Base-by-base conservation (phyloP, 2,113 vertebrate genomes). In the Natator depressus region DNA sequence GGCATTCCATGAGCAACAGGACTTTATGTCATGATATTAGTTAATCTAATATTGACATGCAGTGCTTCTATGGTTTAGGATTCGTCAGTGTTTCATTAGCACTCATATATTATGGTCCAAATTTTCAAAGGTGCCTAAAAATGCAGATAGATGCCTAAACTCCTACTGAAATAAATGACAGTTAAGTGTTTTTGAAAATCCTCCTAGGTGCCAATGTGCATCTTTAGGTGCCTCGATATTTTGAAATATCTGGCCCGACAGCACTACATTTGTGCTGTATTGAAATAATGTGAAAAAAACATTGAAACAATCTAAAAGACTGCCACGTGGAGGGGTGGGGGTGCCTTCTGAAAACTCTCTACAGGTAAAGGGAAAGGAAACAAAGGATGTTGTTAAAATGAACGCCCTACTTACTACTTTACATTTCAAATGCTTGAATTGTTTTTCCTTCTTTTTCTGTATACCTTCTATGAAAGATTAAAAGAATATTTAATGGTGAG, bases 1-100 rank as follows among this genome's bases (percentile, higher is more conserved):
- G 84, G 82, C 87, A 84, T 80, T 93, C 82, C 80, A 53, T 2
- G 25, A 96, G 76, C 46, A 49, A 62, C 1, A 4, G 10, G 55
- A 94, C 55, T 96, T 97, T 88, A 87, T 8, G 51, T 85, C 92
- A 93, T 46, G 1, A 78, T 16, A 85, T 10, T n/a, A 65, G 46
- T 54, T 82, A 89, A 35, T 31, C 51, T 91, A 88, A 29, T 53
- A 87, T 75, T 46, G 42, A 50, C 76, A 82, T 2, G 5, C 17
- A 90, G 31, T 13, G 14, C 83, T 38, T 86, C 20, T 31, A 2
- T 35, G 53, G 75, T 62, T 87, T 79, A 94, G 88, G 46, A 47
- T 85, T 79, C 35, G 55, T 76, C 76, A 72, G 76, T 14, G n/a
- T 49, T 97, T 90, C 89, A 55, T 82, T 35, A 91, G 22, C 55